Percentiles rank a stretch among this genome's conserved stretches.
Evolutionary conservation across 2,797 vertebrate species (phyloP).

Genomic region (Rousettus madagascariensis): DNA sequence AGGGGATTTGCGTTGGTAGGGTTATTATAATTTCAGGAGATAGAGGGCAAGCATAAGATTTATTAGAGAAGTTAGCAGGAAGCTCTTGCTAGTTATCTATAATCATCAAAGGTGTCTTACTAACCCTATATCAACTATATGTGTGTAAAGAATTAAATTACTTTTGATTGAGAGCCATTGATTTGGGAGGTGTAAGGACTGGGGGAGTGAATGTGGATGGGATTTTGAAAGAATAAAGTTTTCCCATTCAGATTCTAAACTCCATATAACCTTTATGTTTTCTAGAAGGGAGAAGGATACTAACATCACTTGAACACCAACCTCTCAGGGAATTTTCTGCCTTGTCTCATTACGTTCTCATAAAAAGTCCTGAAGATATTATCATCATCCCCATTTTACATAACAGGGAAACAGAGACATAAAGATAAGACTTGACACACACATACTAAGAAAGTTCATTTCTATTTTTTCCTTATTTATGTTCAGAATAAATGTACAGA

Average conservation of each 20-base stretch:
- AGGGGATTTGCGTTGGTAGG: neutral
- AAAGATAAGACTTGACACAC: neutral
- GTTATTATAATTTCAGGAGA: neutral
- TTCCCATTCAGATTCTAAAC: neutral
- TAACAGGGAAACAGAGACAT: neutral
- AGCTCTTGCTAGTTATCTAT: neutral
- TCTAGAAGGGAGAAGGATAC: neutral
- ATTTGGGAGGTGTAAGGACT: neutral
- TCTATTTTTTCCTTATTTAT: neutral
- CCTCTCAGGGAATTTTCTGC: neutral
- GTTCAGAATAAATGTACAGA: neutral
- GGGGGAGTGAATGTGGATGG: neutral
- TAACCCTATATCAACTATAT: neutral
- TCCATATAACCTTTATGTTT: neutral
- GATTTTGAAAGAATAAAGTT: conserved; percentile 12
- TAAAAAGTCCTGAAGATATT: neutral
- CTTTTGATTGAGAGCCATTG: neutral
- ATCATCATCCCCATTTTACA: neutral
- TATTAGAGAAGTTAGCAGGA: neutral
- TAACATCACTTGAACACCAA: neutral
- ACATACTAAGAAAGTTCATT: neutral
- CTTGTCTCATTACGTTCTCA: neutral
- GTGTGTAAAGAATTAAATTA: neutral
- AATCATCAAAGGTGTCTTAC: neutral
- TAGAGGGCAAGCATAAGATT: neutral